Evolutionary conservation across 2,797 vertebrate genomes (phyloP), one percentile per base, ranked within the genome.

Genomic region (Nannoperca obscura): DNA sequence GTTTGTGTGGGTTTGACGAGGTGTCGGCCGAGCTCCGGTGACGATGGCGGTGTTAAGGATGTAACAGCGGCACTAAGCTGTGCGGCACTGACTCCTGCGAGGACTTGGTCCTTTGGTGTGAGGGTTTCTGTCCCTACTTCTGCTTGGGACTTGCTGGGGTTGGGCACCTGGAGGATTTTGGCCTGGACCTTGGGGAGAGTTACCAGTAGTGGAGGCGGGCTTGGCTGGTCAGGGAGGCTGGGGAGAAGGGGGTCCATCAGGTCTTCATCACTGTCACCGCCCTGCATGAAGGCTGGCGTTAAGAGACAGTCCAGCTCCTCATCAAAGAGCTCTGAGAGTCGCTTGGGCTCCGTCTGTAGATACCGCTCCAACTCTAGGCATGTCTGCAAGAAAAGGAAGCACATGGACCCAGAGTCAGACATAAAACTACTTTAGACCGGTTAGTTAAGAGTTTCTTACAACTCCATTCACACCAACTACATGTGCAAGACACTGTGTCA

Each of bases 291-390:
- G 53, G 97, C 95, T 0, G 96, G 93, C 0, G 95, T 96, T 74
- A 98, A 91, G 78, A 97, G 96, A 50, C 96, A 96, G 90, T 98
- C 97, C 85, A 98, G 92, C 76, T 97, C 97, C 85, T 98, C 97
- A 0, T 97, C 96, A 38, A 98, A 97, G 60, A 96, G 95, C 90
- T 98, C 97, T 0, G 97, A 96, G 85, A 97, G 96, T 76, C 96
- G 95, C 89, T 97, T 95, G 0, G 97, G 97, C 67, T 98, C 97
- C 0, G 97, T 98, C 93, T 98, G 97, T 73, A 98, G 96, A 86
- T 98, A 98, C 58, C 97, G 93, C 92, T 98, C 97, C 94, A 98
- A 85, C 89, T 98, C 97, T 83, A 98, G 95, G 92, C 97, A 98
- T 66, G 97, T 98, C 97, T 98, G 94, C 63, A 92, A 87, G 78